Evolutionary conservation across 1,140 invertebrate genomes (phyloP).

Genomic region (Drosophila leontia): DNA sequence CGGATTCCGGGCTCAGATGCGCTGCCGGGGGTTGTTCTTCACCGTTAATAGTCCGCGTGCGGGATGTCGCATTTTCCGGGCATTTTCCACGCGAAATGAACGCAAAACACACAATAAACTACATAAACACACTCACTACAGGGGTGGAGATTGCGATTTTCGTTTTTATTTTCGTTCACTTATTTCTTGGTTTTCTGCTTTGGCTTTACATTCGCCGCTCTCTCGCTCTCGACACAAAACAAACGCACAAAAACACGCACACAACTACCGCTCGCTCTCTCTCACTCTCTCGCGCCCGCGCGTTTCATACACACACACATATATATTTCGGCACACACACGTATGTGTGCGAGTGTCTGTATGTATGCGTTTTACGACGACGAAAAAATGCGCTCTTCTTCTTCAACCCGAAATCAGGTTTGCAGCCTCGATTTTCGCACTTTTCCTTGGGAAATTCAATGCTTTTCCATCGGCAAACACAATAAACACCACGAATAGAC

Average conservation of each 20-base stretch:
- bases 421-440: constrained; percentile 54
- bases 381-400: constrained; percentile 78
- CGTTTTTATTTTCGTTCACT: constrained; percentile 83
- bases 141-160: constrained; percentile 58
- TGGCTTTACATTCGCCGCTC: constrained; percentile 78
- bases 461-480: constrained; percentile 37
- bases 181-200: constrained; percentile 80
- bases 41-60: constrained; percentile 7
- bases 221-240: constrained; percentile 43
- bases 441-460: constrained; percentile 43
- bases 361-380: constrained; percentile 74
- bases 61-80: constrained; percentile 13
- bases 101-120: constrained; percentile 8
- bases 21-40: constrained; percentile 27
- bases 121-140: constrained; percentile 22
- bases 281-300: constrained; percentile 65
- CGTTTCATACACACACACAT: constrained; percentile 61
- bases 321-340: constrained; percentile 18
- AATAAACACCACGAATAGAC: constrained; percentile 16
- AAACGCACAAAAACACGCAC: constrained; percentile 60
- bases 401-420: constrained; percentile 68
- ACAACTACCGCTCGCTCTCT: constrained; percentile 26
- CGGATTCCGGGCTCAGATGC: constrained; percentile 3
- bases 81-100: constrained; percentile 16
- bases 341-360: constrained; percentile 51